phyloP scores from a whole-genome alignment of 53 echinoderm and acorn worm species.

The Temnopleurus reevesii region DNA sequence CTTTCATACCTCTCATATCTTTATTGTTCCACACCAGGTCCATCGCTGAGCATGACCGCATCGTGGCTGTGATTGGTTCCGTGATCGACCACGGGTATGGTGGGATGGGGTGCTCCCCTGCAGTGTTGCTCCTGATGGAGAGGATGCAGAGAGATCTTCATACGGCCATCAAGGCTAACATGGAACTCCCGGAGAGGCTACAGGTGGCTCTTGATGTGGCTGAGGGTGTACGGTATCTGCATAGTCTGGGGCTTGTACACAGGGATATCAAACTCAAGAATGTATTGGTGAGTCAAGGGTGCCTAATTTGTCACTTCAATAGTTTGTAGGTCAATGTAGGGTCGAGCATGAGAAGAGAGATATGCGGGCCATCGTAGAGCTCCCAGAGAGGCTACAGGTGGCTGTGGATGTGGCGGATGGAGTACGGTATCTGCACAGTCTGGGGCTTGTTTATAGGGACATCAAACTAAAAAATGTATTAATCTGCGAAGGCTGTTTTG shows the following conservation, averaged over 20 bases:
- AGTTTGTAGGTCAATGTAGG: no score
- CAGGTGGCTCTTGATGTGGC: slow-evolving; percentile 95
- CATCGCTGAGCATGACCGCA: slow-evolving; percentile 83
- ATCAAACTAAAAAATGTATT: slow-evolving; percentile 98
- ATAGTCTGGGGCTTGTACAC: slow-evolving; percentile 95
- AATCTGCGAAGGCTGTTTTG: no score
- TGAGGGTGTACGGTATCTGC: slow-evolving; percentile 93
- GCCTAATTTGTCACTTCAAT: no score
- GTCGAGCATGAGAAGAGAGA: no score
- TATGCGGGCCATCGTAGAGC: slow-evolving; percentile 76
- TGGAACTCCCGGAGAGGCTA: slow-evolving; percentile 84
- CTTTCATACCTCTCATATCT: no score
- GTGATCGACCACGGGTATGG: slow-evolving; percentile 95
- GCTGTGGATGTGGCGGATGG: slow-evolving; percentile 97
- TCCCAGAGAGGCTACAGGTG: slow-evolving; percentile 86
- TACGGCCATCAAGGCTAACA: slow-evolving; percentile 86
- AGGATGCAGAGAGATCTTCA: slow-evolving; percentile 91
- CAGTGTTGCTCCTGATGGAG: slow-evolving; percentile 96
- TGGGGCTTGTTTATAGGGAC: slow-evolving; percentile 93
- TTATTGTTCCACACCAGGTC: slow-evolving; percentile 78
- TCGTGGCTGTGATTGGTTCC: slow-evolving; percentile 86
- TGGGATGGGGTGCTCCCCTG: slow-evolving; percentile 86
- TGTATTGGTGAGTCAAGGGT: slow-evolving; percentile 80
- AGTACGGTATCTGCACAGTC: slow-evolving; percentile 91
- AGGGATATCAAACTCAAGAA: slow-evolving; percentile 98